These are phyloP conservation scores for Seriola aureovittata DNA, from an alignment of 2,113 vertebrate genomes.

Conservation along the genomic window DNA sequence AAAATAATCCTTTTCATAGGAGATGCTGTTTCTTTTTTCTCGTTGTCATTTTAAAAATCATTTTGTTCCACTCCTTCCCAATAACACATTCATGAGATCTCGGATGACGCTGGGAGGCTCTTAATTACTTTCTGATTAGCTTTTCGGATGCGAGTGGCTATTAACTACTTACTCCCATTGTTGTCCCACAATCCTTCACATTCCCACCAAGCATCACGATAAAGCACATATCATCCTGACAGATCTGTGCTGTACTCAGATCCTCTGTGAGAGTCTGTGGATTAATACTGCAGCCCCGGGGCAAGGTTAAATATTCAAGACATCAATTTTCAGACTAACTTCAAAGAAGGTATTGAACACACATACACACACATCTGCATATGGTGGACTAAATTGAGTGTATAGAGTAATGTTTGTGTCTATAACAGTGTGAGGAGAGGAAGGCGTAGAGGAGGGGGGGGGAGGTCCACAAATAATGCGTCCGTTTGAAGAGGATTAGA, in stretches of 20 bases:
- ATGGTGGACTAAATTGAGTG: neutral
- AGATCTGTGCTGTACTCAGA: constrained; percentile 36
- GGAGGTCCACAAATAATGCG: neutral
- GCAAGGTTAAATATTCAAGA: constrained; percentile 70
- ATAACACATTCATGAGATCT: neutral
- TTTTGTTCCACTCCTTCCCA: neutral
- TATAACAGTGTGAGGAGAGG: neutral
- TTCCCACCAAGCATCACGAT: constrained; percentile 16
- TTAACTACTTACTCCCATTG: neutral
- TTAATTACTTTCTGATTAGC: constrained; percentile 35
- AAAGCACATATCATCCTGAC: constrained; percentile 20
- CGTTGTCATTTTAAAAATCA: neutral
- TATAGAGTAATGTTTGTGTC: constrained; percentile 9
- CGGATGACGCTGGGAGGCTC: neutral
- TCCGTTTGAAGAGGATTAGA: constrained; percentile 1
- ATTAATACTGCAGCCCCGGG: constrained; percentile 54
- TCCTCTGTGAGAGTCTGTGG: constrained; percentile 28
- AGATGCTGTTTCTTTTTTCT: neutral
- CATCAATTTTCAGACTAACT: constrained; percentile 61
- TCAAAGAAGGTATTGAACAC: constrained; percentile 40
- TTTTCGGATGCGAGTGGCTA: neutral
- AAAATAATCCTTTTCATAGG: neutral
- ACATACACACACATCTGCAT: neutral
- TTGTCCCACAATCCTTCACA: neutral
- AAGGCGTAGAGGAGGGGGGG: neutral